Evolutionary conservation across 2,113 vertebrate species (phyloP).

Genomic region (Pterocles orientalis): DNA sequence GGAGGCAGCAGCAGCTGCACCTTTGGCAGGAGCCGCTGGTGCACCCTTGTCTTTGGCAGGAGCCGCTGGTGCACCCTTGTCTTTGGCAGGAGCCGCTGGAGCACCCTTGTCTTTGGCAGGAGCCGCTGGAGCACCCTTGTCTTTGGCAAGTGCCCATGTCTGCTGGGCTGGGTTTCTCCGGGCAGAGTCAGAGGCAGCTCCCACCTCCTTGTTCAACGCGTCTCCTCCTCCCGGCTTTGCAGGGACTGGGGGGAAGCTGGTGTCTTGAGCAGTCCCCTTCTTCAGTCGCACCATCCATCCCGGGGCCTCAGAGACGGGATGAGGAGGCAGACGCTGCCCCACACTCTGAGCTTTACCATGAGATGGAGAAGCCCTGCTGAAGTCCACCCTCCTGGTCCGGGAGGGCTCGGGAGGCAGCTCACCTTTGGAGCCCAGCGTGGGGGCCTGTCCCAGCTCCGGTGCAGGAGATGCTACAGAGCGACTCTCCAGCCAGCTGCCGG

Average conservation of each 20-base stretch:
- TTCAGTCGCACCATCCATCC: neutral
- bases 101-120: too few relatives aligned
- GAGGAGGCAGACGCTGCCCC: neutral
- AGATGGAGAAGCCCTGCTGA: neutral
- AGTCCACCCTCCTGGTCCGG: neutral
- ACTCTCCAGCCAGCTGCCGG: accelerated
- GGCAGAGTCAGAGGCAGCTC: neutral
- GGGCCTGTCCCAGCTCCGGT: neutral
- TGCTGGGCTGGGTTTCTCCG: neutral
- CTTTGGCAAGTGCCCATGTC: neutral
- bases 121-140: too few relatives aligned
- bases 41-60: neutral
- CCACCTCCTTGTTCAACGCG: neutral
- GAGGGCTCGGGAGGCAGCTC: neutral
- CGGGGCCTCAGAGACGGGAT: accelerated
- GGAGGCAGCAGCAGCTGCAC: neutral
- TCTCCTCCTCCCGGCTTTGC: neutral
- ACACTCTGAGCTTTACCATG: neutral
- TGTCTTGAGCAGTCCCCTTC: neutral
- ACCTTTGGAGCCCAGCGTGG: accelerated
- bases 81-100: too few relatives aligned
- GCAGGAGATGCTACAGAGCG: neutral
- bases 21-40: neutral
- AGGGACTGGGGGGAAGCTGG: neutral
- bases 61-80: neutral